A percentile compares a stretch with the other conserved stretches of the same genome.
These are phyloP conservation scores for Sparidentex hasta DNA, from an alignment of 2,797 vertebrate species.

Conservation along the genomic window DNA sequence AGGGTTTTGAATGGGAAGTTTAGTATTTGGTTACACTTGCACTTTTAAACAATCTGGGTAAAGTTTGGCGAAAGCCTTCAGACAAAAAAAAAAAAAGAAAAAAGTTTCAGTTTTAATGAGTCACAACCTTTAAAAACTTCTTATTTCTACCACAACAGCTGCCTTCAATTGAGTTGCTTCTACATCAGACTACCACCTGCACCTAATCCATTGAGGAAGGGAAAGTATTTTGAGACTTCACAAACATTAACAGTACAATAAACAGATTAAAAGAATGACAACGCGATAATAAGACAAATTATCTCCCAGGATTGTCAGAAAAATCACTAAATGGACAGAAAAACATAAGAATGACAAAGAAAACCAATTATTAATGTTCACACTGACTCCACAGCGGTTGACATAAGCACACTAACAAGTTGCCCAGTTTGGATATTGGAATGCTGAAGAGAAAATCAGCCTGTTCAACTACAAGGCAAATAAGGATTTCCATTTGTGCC, in stretches of 20 bases:
- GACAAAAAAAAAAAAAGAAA: neutral
- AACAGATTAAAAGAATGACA: neutral
- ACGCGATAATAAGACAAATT: neutral
- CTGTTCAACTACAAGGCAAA: constrained; percentile 39
- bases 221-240: neutral
- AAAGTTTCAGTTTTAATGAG: neutral
- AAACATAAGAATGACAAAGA: neutral
- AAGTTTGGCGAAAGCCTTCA: neutral
- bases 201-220: too few species aligned
- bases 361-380: constrained; percentile 8
- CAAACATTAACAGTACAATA: neutral
- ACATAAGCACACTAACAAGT: neutral
- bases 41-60: neutral
- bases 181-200: too few species aligned
- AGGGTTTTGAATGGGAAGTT: neutral
- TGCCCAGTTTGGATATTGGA: neutral
- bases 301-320: neutral
- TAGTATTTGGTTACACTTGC: neutral
- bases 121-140: neutral
- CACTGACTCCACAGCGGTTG: neutral
- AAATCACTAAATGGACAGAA: neutral
- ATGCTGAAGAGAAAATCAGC: constrained; percentile 23
- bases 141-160: neutral
- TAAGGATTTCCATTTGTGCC: constrained; percentile 67
- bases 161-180: neutral